These are phyloP conservation scores for Sclerurus mexicanus DNA, from an alignment of 2,113 vertebrate species.

Conservation along the genomic window DNA sequence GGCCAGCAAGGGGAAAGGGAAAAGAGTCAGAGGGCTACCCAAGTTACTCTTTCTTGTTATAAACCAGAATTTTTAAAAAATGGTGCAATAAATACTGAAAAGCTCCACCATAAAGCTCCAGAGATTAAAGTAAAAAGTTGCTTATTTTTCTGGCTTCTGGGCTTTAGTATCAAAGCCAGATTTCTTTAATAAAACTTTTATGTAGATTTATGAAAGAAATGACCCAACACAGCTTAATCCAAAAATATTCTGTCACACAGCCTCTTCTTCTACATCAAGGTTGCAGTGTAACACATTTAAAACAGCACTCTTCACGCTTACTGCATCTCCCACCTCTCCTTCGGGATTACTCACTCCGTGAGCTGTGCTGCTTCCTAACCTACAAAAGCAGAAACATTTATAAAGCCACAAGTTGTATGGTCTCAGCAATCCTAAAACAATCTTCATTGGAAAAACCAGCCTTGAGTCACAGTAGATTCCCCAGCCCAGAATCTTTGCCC, in stretches of 20 bases:
- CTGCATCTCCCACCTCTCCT: background rate
- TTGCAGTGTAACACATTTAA: background rate
- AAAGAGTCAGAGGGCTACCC: background rate
- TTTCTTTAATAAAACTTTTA: background rate
- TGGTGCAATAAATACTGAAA: background rate
- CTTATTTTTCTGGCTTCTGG: background rate
- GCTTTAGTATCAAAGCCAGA: background rate
- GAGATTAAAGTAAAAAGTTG: background rate
- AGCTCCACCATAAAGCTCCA: background rate
- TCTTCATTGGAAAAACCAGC: too few species aligned
- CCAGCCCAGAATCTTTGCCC: background rate
- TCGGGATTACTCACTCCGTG: background rate
- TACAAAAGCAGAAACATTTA: background rate
- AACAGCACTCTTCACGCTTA: background rate
- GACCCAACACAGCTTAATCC: background rate
- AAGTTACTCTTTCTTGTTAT: background rate
- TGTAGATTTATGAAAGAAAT: background rate
- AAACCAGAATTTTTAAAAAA: background rate
- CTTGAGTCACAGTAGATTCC: background rate
- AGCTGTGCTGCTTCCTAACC: background rate
- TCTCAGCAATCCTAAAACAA: background rate
- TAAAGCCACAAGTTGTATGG: background rate
- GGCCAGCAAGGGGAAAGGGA: background rate
- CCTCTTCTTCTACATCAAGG: background rate
- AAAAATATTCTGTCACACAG: background rate